Conservation (phyloP, 2,113 vertebrate species). For the Hydropotes inermis region DNA sequence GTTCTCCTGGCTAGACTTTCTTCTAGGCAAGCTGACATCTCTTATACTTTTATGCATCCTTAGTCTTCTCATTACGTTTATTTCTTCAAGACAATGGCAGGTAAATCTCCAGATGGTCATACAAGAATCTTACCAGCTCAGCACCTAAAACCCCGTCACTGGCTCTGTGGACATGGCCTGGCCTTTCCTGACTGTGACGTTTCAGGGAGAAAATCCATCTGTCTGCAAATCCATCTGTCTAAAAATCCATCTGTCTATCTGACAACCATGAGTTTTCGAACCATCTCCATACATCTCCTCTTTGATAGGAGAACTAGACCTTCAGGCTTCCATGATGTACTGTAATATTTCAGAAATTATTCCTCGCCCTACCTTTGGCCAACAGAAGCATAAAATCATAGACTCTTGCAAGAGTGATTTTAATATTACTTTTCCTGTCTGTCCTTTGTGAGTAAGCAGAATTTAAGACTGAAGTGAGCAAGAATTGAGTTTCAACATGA, state of each 20-base stretch:
- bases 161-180: neutral
- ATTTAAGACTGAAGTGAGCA: neutral
- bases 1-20: neutral
- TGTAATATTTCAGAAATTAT: neutral
- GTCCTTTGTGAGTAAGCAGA: neutral
- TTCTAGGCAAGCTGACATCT: neutral
- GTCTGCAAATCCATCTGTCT: neutral
- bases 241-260: neutral
- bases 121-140: neutral
- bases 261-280: neutral
- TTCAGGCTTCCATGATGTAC: neutral
- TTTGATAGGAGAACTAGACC: neutral
- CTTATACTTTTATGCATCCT: neutral
- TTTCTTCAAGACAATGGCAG: neutral
- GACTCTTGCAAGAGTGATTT: neutral
- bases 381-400: neutral
- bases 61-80: accelerated
- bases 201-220: neutral
- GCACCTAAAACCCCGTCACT: accelerated
- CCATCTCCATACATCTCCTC: neutral
- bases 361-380: neutral
- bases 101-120: neutral
- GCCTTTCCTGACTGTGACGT: neutral
- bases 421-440: neutral
- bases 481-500: neutral